Conservation (phyloP, 2,797 vertebrate species). For the Mus spretus region DNA sequence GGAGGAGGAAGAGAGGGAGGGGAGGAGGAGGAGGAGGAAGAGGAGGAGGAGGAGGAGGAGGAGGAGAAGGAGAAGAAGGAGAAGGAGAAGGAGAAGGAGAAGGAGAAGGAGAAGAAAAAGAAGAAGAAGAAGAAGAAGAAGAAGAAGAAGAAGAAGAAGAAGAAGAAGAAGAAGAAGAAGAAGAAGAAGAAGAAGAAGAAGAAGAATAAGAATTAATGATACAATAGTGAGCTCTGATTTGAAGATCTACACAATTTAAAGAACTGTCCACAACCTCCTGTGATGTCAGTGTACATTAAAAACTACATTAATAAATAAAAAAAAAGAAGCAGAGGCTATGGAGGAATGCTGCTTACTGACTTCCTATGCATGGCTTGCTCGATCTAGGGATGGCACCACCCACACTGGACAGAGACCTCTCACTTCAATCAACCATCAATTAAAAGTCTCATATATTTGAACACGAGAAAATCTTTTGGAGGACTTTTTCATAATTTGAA, state of each 20-base stretch:
- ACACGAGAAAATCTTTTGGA: neutral
- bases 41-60: no score
- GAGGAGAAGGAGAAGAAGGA: no score
- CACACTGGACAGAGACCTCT: neutral
- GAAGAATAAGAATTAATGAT: neutral
- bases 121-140: no score
- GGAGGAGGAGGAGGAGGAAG: no score
- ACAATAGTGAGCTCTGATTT: neutral
- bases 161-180: no score
- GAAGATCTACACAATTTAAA: conserved; percentile 6
- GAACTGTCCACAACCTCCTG: neutral
- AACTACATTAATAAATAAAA: neutral
- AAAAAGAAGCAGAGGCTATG: no score
- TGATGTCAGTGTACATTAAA: neutral
- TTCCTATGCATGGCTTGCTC: neutral
- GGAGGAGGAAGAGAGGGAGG: no score
- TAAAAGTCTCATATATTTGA: neutral
- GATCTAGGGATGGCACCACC: neutral
- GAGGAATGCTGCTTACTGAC: neutral
- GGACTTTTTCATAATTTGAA: neutral
- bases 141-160: no score
- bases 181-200: no score
- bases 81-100: no score
- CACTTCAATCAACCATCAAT: neutral
- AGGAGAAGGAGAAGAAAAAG: no score